A percentile compares a stretch with the other conserved stretches of the same genome.
Conservation (phyloP, 2,113 vertebrate species). For the Marmota flaviventris region DNA sequence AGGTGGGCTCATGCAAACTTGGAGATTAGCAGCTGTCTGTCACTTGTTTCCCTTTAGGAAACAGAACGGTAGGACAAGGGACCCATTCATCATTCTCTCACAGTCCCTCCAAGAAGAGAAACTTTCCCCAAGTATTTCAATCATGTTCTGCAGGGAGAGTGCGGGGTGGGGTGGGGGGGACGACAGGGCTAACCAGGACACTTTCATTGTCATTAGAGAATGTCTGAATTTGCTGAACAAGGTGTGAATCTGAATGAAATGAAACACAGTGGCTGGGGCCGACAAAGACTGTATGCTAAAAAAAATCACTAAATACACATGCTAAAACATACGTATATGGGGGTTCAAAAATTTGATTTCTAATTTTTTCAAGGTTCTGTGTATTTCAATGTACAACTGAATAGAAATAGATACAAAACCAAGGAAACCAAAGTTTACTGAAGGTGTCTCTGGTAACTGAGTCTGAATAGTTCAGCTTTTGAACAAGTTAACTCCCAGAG, state of each 20-base stretch:
- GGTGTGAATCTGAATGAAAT: neutral
- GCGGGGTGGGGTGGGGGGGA: neutral
- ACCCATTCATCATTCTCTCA: conserved; percentile 64
- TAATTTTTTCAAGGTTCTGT: neutral
- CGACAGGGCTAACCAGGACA: neutral
- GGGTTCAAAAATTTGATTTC: neutral
- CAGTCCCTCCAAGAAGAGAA: conserved; percentile 20
- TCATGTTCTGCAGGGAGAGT: neutral
- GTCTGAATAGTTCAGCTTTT: neutral
- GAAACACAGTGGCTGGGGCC: neutral
- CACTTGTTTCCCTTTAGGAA: neutral
- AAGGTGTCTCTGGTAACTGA: neutral
- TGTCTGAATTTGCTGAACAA: neutral
- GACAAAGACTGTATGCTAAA: neutral
- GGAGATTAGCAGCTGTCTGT: conserved; percentile 62
- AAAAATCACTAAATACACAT: too few species aligned
- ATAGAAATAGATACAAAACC: neutral
- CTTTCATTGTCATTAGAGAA: too few species aligned
- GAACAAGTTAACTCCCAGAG: neutral
- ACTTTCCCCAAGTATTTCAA: conserved; percentile 35
- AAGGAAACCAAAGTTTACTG: neutral
- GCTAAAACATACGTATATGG: neutral
- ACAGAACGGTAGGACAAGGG: conserved; percentile 38
- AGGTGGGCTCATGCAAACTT: conserved; percentile 21
- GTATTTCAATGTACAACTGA: neutral